Evolutionary conservation across 37 sponge, comb jelly and placozoan species (phyloP).

Genomic region (Theonella swinhoei): DNA sequence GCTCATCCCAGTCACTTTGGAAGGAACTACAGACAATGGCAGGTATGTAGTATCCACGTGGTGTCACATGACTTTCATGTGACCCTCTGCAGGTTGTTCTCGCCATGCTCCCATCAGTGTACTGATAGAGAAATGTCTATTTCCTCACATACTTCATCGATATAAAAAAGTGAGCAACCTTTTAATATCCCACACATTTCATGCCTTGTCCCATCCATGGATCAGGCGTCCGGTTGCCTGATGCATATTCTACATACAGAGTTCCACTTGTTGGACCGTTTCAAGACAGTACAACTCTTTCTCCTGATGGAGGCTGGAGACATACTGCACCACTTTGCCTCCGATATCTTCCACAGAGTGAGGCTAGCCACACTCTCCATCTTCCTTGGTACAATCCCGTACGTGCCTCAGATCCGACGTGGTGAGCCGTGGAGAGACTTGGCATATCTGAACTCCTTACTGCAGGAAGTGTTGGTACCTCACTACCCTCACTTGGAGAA

Average conservation of each 20-base stretch:
- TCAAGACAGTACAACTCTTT: conserved; percentile 39
- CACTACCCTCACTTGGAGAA: conserved; percentile 16
- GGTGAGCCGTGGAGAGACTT: conserved; percentile 39
- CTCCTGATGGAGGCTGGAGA: conserved; percentile 80
- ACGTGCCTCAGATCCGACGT: conserved; percentile 17
- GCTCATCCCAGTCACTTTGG: not conserved
- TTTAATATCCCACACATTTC: not conserved
- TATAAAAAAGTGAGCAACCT: conserved; percentile 9
- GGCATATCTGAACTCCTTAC: conserved; percentile 45
- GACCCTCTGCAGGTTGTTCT: not conserved
- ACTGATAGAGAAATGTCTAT: conserved; percentile 20
- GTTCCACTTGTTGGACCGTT: conserved; percentile 35
- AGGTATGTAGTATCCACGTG: not conserved
- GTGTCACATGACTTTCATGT: not conserved
- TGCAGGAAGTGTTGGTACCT: conserved; percentile 43
- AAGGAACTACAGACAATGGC: not conserved
- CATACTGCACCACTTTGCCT: conserved; percentile 48
- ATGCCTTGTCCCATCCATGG: not conserved
- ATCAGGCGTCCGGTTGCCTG: conserved; percentile 42
- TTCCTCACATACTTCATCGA: conserved; percentile 6
- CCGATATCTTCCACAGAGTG: conserved; percentile 61
- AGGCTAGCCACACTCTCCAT: not conserved
- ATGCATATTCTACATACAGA: conserved; percentile 29
- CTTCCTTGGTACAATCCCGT: not conserved
- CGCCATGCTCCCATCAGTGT: conserved; percentile 12